A percentile compares a stretch with the other conserved stretches of the same genome.
Evolutionary conservation across 2,113 vertebrate species (phyloP).

Genomic region (Opisthocomus hoazin): DNA sequence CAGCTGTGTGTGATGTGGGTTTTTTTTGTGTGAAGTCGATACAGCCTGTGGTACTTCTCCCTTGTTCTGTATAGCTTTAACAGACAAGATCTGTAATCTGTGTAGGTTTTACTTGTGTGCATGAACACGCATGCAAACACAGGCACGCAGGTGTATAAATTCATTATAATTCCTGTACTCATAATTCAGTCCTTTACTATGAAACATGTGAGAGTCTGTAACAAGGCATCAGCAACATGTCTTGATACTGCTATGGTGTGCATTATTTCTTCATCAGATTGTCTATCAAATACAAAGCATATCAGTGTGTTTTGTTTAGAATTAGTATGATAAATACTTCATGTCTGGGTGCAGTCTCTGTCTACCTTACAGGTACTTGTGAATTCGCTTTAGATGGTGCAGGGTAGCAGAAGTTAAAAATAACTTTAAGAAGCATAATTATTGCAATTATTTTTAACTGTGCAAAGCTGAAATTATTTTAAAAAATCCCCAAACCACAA

Average conservation of each 20-base stretch:
- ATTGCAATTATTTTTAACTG: not conserved
- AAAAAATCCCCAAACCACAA: not conserved
- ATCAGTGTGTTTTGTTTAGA: not conserved
- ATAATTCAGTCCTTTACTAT: not conserved
- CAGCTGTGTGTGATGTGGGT: fast-evolving
- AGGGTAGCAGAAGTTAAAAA: not conserved
- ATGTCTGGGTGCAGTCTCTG: not conserved
- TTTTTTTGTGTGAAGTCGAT: not conserved
- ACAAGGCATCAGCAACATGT: not conserved
- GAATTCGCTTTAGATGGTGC: not conserved
- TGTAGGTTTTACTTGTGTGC: not conserved
- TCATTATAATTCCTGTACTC: not conserved
- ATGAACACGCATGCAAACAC: fast-evolving
- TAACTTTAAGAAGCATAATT: not conserved
- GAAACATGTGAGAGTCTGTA: not conserved
- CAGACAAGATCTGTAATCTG: not conserved
- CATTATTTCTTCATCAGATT: not conserved
- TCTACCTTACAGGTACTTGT: not conserved
- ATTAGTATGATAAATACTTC: not conserved
- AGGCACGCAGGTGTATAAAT: fast-evolving
- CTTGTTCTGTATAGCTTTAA: not conserved
- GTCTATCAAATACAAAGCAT: not conserved
- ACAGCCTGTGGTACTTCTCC: not conserved
- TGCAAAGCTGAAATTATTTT: not conserved
- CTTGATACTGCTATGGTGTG: not conserved